phyloP scores from a whole-genome alignment of 2,888 invertebrate species.

The Drosophila eohydei region DNA sequence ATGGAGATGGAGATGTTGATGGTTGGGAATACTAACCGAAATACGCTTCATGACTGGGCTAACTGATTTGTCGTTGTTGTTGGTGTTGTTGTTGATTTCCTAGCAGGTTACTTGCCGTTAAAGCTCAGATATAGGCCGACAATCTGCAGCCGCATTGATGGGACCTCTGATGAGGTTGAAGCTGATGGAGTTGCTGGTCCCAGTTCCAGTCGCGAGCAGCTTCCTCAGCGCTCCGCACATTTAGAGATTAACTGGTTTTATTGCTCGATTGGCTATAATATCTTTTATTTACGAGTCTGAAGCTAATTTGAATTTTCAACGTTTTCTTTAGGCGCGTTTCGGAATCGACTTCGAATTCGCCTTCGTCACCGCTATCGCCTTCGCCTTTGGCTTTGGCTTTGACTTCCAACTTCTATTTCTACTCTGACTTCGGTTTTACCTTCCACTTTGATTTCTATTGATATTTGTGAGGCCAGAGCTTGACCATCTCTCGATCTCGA shows the following conservation, averaged over 20 bases:
- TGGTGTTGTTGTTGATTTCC: slow-evolving; percentile 34
- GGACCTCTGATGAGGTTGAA: slow-evolving; percentile 30
- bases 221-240: slow-evolving; percentile 65
- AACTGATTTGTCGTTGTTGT: slow-evolving; percentile 46
- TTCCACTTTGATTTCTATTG: slow-evolving; percentile 76
- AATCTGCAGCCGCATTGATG: slow-evolving; percentile 14
- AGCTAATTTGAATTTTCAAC: slow-evolving; percentile 84
- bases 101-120: slow-evolving; percentile 67
- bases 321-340: slow-evolving; percentile 77
- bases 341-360: slow-evolving; percentile 9
- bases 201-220: slow-evolving; percentile 24
- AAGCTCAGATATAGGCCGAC: slow-evolving; percentile 65
- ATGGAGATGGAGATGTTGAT: slow-evolving; percentile 10
- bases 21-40: slow-evolving; percentile 51
- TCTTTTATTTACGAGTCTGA: slow-evolving; percentile 83
- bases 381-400: slow-evolving; percentile 26
- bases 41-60: slow-evolving; percentile 53
- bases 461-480: slow-evolving; percentile 55
- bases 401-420: slow-evolving; percentile 42
- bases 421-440: slow-evolving; percentile 45
- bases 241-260: slow-evolving; percentile 82
- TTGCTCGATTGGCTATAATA: slow-evolving; percentile 82
- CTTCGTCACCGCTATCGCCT: slow-evolving; percentile 18
- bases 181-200: slow-evolving; percentile 51
- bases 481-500: slow-evolving; percentile 60